Evolutionary conservation across 2,888 invertebrate species (phyloP), one percentile per base, ranked within the genome.

Genomic region (Ochropleura plecta): DNA sequence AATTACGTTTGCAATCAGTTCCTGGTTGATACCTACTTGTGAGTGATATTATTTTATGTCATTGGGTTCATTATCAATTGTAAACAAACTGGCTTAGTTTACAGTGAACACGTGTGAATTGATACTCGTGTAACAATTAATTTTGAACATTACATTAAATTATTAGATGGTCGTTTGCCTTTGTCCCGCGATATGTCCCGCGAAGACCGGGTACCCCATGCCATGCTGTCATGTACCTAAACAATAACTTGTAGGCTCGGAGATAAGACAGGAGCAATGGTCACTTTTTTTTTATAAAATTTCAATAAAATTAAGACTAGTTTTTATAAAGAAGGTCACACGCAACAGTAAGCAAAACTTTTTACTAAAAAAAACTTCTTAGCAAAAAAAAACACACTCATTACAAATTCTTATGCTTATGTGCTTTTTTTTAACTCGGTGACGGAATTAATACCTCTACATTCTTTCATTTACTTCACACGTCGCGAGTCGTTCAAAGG

Each of bases 1-100:
- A 75, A 79, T 79, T 79, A 63, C 48, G 10, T 3, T 66, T 68
- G 60, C 65, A 72, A 77, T 72, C 72, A 72, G 60, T 77, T 80
- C 72, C 71, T 81, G 70, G 80, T 80, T 63, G 40, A 68, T 79
- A 67, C 57, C 80, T 68, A 79, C 68, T 55, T 59, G 63, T 55
- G 78, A 77, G 66, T 78, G 69, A 69, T 82, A 78, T 70, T 78
- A 69, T 69, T 44, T 64, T 55, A n/a, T 69, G 57, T 59, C 65
- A 73, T 73, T 18, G 40, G 20, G 63, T 74, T 74, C 63, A 64
- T 68, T 71, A 71, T 77, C 67, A 53, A 78, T 64, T 74, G 80
- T 78, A 80, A 74, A 78, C 80, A 79, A 78, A 68, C 46, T 48
- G 46, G n/a, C 40, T 67, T 51, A 59, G 67, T 67, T 78, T 62